These are phyloP conservation scores for Forbesichthys papilliferus DNA, from an alignment of 2,113 vertebrate genomes.

Conservation along the genomic window DNA sequence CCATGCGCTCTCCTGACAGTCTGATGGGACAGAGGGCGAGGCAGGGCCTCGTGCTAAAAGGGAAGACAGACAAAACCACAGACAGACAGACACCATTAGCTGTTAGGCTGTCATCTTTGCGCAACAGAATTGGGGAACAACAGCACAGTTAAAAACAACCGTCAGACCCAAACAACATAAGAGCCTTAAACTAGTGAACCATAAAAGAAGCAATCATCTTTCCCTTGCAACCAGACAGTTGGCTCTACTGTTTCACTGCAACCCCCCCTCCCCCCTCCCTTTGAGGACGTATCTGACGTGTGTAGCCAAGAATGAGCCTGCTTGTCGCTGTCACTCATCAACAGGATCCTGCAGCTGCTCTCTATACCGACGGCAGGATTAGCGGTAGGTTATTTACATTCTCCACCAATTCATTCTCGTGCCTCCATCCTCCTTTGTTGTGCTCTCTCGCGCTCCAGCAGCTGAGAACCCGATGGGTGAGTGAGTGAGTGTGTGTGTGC, in stretches of 20 bases:
- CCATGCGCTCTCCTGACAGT: constrained; percentile 78
- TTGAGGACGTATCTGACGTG: not conserved
- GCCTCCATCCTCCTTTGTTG: not conserved
- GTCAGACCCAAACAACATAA: constrained; percentile 5
- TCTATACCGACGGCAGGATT: constrained; percentile 23
- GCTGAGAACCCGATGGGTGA: not conserved
- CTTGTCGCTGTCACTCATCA: constrained; percentile 26
- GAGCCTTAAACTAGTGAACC: constrained; percentile 52
- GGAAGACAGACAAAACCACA: constrained; percentile 33
- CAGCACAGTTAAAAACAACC: not conserved
- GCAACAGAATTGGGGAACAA: too few relatives aligned
- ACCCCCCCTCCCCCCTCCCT: not conserved
- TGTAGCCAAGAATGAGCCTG: not conserved
- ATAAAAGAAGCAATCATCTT: constrained; percentile 37
- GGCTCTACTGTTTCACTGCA: constrained; percentile 7
- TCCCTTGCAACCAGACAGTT: not conserved
- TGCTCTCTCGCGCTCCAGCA: not conserved
- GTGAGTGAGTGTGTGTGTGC: not conserved
- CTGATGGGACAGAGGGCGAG: constrained; percentile 71
- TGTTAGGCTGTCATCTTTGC: not conserved
- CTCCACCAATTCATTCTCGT: constrained; percentile 18
- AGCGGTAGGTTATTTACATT: constrained; percentile 13
- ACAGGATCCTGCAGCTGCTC: constrained; percentile 45
- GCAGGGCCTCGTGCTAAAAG: constrained; percentile 66
- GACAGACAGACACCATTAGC: constrained; percentile 2